Conservation (phyloP, 2,797 vertebrate genomes). For the Diglossa cyanea region DNA sequence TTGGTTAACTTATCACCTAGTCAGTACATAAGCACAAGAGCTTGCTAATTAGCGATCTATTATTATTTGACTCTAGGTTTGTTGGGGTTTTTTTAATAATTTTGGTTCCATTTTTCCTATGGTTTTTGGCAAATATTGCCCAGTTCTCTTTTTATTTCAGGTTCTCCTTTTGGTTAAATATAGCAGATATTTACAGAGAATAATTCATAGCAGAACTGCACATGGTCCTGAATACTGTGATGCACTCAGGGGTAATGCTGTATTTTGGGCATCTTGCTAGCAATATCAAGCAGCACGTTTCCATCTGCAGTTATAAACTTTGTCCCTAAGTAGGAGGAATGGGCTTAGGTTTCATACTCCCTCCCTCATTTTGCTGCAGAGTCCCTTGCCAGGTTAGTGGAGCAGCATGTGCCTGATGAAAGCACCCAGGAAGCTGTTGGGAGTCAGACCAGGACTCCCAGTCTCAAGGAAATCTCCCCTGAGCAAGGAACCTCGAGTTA, state of each 20-base stretch:
- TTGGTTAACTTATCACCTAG: neutral
- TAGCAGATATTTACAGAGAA: slow-evolving; percentile 35
- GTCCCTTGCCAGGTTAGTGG: neutral
- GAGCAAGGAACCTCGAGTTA: neutral
- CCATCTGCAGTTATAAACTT: neutral
- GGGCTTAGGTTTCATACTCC: neutral
- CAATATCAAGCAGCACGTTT: neutral
- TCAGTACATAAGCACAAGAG: neutral
- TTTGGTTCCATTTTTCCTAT: neutral
- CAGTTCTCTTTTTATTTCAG: neutral
- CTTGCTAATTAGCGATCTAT: neutral
- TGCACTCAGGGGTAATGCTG: neutral
- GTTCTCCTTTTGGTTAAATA: slow-evolving; percentile 5
- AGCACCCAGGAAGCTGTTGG: neutral
- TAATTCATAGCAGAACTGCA: neutral
- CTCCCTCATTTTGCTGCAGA: neutral
- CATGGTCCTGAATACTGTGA: neutral
- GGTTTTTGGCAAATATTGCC: neutral
- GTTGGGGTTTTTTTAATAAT: neutral
- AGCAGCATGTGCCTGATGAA: neutral
- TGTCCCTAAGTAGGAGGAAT: neutral
- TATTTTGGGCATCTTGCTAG: neutral
- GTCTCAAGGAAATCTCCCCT: neutral
- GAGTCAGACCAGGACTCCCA: accelerated
- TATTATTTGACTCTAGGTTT: neutral